These are phyloP conservation scores for Chiloscyllium plagiosum DNA, from an alignment of 2,113 vertebrate genomes.

Conservation along the genomic window DNA sequence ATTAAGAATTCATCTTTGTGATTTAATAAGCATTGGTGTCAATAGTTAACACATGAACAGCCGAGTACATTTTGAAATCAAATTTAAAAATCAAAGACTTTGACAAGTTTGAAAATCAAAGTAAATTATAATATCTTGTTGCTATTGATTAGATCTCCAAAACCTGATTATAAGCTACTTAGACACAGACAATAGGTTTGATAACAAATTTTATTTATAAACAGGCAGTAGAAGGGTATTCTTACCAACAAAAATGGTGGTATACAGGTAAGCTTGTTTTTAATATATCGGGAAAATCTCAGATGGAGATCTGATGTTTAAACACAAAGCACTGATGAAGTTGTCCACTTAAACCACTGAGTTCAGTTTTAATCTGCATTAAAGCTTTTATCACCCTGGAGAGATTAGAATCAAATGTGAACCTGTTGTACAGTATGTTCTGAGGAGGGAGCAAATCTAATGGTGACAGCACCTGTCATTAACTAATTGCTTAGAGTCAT, in stretches of 20 bases:
- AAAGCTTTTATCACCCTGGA: neutral
- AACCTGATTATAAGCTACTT: neutral
- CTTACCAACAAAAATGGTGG: neutral
- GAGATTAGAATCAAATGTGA: constrained; percentile 7
- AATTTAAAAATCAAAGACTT: neutral
- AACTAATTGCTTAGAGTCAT: neutral
- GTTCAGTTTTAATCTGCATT: neutral
- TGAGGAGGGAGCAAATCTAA: neutral
- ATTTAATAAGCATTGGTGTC: neutral
- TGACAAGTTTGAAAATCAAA: too few relatives aligned
- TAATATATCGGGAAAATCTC: neutral
- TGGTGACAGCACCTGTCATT: neutral
- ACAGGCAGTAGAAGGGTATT: neutral
- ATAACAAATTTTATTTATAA: neutral
- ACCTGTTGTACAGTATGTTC: neutral
- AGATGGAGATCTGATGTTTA: neutral
- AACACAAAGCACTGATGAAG: neutral
- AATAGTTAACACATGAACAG: neutral
- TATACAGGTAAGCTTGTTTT: neutral
- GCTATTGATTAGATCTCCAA: neutral
- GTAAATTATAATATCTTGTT: neutral
- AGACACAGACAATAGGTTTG: neutral
- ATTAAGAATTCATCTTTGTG: neutral
- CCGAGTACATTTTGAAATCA: neutral
- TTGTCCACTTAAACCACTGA: constrained; percentile 1